Evolutionary conservation across 2,888 invertebrate species (phyloP), one percentile per base, ranked within the genome.

Genomic region (Drosophila anomelani): DNA sequence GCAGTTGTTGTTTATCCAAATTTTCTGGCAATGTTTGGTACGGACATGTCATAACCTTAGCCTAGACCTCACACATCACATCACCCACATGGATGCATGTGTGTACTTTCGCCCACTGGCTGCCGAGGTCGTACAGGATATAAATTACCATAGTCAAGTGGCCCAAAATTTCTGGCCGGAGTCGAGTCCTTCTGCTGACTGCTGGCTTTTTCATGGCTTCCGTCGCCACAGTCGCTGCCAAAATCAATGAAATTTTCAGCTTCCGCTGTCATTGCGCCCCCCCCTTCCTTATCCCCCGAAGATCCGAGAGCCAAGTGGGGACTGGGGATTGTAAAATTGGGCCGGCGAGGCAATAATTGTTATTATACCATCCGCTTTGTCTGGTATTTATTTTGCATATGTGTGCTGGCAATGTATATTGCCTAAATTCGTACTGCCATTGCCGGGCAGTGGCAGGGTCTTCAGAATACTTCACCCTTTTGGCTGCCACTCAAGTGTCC

Each of bases 371-470:
- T 81, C 84, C 87, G 81, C 76, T 81, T 62, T 77, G 87, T 76
- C 84, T 84, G 68, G 75, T 84, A 84, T 88, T 88, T 85, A 85
- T 79, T 88, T 85, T 88, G 85, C 84, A 85, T 85, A 88, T 84
- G 74, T 83, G 79, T 41, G 41, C 69, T 55, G 77, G 76, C 77
- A 71, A 71, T 63, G 63, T 49, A 46, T 26, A 56, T 61, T 43
- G 44, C 62, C 41, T 29, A 55, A 72, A 43, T 56, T 39, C 29
- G 49, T 29, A 10, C 55, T 39, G 26, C 36, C 49, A 29, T 57
- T 12, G 34, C 17, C 23, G 8, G 41, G 29, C n/a, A 38, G n/a
- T 3, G 12, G 20, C 6, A 12, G 64, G 51, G 43, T 49, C 32
- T 26, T 20, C 12, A 0, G 23, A 62, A 12, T 49, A 20, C 34